A percentile compares a stretch with the other conserved stretches of the same genome.
Evolutionary conservation across 2,888 invertebrate species (phyloP).

Genomic region (Eilema griseolum): DNA sequence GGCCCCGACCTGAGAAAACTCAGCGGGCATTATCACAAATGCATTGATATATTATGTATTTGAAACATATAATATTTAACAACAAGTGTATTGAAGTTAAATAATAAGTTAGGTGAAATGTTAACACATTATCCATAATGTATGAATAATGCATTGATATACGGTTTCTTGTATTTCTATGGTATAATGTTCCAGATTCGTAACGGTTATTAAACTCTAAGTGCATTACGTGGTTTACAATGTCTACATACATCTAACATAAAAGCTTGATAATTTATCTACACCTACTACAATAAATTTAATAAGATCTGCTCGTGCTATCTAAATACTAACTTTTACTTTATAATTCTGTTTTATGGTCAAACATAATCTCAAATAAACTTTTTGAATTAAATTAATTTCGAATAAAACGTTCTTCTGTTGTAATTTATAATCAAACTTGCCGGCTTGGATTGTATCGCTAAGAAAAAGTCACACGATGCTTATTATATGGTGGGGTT

Average conservation of each 20-base stretch:
- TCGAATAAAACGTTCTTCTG: neutral
- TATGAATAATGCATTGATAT: neutral
- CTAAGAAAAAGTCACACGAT: neutral
- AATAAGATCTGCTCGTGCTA: neutral
- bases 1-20: too few relatives aligned
- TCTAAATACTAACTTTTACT: neutral
- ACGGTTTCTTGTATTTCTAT: neutral
- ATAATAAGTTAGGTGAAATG: neutral
- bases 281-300: neutral
- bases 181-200: neutral
- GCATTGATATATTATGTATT: neutral
- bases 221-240: neutral
- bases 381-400: neutral
- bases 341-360: neutral
- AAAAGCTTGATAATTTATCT: neutral
- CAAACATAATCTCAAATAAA: neutral
- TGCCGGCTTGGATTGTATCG: neutral
- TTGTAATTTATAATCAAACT: neutral
- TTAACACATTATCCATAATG: neutral
- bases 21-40: too few relatives aligned
- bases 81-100: neutral
- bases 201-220: neutral
- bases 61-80: neutral
- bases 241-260: neutral
- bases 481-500: neutral